phyloP scores from a whole-genome alignment of 35 echinoderm and acorn worm species.

The Apostichopus parvimensis region DNA sequence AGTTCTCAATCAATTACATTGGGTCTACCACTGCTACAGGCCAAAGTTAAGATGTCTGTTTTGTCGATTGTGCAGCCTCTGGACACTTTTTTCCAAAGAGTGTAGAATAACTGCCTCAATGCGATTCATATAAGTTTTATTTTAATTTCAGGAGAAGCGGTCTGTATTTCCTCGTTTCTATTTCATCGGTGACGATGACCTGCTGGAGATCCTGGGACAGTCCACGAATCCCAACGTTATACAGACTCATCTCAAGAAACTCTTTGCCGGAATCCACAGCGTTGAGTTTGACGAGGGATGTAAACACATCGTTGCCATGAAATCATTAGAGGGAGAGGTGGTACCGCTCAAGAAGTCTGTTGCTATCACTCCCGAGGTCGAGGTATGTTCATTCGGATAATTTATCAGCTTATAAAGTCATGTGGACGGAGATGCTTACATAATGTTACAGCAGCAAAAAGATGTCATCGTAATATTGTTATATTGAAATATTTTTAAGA shows the following conservation, averaged over 20 bases:
- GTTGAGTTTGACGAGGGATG: constrained; percentile 95
- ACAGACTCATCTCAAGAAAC: constrained; percentile 96
- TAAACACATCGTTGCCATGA: constrained; percentile 96
- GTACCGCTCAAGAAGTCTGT: constrained; percentile 87
- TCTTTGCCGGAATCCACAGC: constrained; percentile 98
- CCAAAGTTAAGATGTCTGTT: too few species aligned
- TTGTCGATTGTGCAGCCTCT: too few species aligned
- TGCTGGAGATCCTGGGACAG: constrained; percentile 98
- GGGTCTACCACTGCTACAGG: too few species aligned
- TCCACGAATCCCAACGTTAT: constrained; percentile 93
- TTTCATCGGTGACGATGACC: constrained; percentile 98
- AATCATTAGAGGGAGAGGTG: constrained; percentile 94
- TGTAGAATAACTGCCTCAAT: too few species aligned
- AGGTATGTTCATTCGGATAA: constrained; percentile 48
- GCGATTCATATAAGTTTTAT: too few species aligned
- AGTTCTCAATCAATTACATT: too few species aligned
- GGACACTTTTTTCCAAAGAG: too few species aligned
- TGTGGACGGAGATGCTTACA: too few species aligned
- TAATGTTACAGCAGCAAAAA: too few species aligned
- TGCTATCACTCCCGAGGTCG: constrained; percentile 88
- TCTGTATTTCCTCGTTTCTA: constrained; percentile 96
- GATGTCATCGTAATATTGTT: too few species aligned
- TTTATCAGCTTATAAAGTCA: too few species aligned
- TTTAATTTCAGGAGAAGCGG: constrained; percentile 83
- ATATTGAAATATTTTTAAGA: too few species aligned